A percentile compares a stretch with the other conserved stretches of the same genome.
These are phyloP conservation scores for Lacerta bilineata DNA, from an alignment of 2,797 vertebrate genomes.

Conservation along the genomic window DNA sequence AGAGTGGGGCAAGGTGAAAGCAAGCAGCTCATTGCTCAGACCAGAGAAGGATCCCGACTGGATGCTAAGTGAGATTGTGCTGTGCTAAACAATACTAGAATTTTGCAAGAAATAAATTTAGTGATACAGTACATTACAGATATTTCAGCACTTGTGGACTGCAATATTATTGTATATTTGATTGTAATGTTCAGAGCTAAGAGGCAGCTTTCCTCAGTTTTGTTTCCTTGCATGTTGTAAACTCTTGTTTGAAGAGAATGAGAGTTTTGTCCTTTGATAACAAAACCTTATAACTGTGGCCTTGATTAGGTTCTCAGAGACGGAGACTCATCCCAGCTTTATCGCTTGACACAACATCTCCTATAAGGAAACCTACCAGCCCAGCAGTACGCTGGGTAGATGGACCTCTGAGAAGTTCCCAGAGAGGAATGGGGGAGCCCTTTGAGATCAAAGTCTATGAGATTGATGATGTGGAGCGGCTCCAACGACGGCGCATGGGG, in stretches of 20 bases:
- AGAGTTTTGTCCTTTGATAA: background rate
- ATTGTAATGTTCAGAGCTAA: background rate
- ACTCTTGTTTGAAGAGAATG: background rate
- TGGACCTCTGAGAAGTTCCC: conserved; percentile 88
- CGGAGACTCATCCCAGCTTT: conserved; percentile 89
- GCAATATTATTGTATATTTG: accelerated
- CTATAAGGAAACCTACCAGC: conserved; percentile 84
- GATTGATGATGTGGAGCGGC: conserved; percentile 91
- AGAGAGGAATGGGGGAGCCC: conserved; percentile 88
- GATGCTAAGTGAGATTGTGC: background rate
- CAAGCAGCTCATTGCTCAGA: background rate
- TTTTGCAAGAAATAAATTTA: background rate
- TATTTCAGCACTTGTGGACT: background rate
- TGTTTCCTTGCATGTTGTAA: background rate
- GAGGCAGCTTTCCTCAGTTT: background rate
- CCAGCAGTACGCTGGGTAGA: conserved; percentile 89
- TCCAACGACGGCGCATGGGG: conserved; percentile 88
- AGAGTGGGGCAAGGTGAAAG: background rate
- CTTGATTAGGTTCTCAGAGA: conserved; percentile 84
- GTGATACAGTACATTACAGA: too few relatives aligned
- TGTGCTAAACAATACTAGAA: background rate
- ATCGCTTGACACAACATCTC: conserved; percentile 84
- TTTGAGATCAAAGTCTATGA: conserved; percentile 97
- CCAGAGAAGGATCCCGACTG: background rate
- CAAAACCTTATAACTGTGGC: background rate